Evolutionary conservation across 1,140 invertebrate species (phyloP), one percentile per base, ranked within the genome.

Genomic region (Pygmarrhopalites habei): DNA sequence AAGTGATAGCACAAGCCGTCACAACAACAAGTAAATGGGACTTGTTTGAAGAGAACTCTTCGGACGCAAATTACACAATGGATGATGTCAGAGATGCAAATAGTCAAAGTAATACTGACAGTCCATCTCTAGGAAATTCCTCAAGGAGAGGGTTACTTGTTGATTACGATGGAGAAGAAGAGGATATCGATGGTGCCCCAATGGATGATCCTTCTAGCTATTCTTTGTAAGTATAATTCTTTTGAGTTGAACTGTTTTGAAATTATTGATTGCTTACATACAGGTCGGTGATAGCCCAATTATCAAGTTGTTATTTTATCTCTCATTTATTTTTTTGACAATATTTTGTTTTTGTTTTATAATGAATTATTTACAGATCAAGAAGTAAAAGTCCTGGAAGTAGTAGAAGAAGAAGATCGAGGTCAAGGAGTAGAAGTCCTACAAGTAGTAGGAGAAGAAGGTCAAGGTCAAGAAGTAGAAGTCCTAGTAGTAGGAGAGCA

Each of bases 11-110:
- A 17, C 89, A 92, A 77, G 90, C 88, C 23, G 89, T 91, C 79
- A 71, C 69, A 26, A 91, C 89, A 1, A 90, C 88, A 2, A 90
- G 87, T 63, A 91, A 92, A 74, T 92, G 90, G 89, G 89, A 92
- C 72, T 76, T 83, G 71, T 75, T 87, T 59, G 83, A 83, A 69
- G 80, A 82, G 72, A 66, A 73, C 77, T 81, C 71, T 75, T 67
- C 76, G 74, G 0, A 79, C 75, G n/a, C n/a, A n/a, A 74, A 78
- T 75, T 35, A 66, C 52, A 62, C 51, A n/a, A 53, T 51, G 57
- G 62, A 65, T 28, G 62, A 53, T 25, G 39, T 15, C 15, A 55
- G 62, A 43, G 47, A 25, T 56, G 10, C 32, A 15, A 28, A 57
- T 21, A 28, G 52, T 14, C 4, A 21, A 30, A 23, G 39, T 43